Conservation (phyloP, 2,797 vertebrate species). For the Cottoperca gobio region DNA sequence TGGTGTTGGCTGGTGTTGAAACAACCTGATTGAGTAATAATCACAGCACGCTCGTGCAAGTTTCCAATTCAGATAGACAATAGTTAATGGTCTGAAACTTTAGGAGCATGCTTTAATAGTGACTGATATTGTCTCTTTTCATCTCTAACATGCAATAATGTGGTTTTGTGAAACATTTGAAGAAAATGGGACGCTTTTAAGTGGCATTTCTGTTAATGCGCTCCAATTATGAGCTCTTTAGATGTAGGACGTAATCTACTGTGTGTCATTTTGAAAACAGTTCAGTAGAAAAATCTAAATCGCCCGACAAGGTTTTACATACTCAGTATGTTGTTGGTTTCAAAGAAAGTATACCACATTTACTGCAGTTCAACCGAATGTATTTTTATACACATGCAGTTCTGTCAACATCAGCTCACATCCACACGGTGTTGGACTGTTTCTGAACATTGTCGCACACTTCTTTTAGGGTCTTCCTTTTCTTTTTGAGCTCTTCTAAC, state of each 20-base stretch:
- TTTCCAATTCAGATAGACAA: constrained; percentile 37
- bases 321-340: neutral
- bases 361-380: neutral
- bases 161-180: constrained; percentile 4
- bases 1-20: constrained; percentile 26
- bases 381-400: neutral
- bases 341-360: neutral
- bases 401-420: neutral
- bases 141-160: constrained; percentile 1
- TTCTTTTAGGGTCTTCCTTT: no score
- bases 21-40: constrained; percentile 36
- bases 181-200: constrained; percentile 8
- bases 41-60: constrained; percentile 4
- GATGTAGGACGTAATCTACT: neutral
- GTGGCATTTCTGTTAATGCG: neutral
- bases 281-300: constrained; percentile 34
- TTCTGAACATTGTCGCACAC: no score
- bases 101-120: constrained; percentile 10
- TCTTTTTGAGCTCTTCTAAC: no score
- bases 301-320: neutral
- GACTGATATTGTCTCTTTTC: neutral
- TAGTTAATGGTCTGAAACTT: neutral
- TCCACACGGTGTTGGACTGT: no score
- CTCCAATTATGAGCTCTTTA: constrained; percentile 5
- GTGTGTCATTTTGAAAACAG: constrained; percentile 12